phyloP scores from a whole-genome alignment of 2,888 invertebrate genomes.

The Magallana nippona region DNA sequence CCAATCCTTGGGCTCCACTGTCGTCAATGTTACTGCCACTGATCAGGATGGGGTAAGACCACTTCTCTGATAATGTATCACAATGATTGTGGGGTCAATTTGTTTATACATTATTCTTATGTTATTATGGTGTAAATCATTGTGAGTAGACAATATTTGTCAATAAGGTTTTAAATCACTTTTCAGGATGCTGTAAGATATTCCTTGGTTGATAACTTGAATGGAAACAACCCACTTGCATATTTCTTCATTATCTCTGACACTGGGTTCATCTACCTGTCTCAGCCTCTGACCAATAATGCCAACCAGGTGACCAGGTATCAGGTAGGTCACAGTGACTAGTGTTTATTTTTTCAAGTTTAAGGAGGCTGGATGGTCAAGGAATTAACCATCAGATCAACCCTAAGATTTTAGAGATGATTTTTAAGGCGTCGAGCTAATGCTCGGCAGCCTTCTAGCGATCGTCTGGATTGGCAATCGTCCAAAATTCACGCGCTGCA shows the following conservation, averaged over 20 bases:
- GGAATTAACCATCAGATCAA: too few species aligned
- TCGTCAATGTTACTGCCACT: conserved; percentile 63
- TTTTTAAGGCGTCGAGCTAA: too few species aligned
- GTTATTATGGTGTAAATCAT: too few species aligned
- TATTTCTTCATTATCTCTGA: conserved; percentile 73
- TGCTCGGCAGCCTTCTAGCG: too few species aligned
- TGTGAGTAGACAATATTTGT: too few species aligned
- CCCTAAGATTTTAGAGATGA: neutral
- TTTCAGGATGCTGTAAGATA: conserved; percentile 65
- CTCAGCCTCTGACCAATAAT: conserved; percentile 63
- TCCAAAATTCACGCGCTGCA: too few species aligned
- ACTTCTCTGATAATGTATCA: neutral
- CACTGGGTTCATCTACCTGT: conserved; percentile 70
- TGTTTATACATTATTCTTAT: too few species aligned
- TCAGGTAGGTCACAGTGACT: conserved; percentile 51
- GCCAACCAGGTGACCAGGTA: conserved; percentile 51
- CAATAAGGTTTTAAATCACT: neutral
- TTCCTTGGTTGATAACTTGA: conserved; percentile 57
- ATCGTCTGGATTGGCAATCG: too few species aligned
- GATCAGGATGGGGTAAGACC: conserved; percentile 66
- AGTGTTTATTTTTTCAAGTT: too few species aligned
- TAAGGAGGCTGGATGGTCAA: too few species aligned
- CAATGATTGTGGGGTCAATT: neutral
- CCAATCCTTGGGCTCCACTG: conserved; percentile 54
- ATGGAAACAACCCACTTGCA: conserved; percentile 62